Evolutionary conservation across 2,888 invertebrate species (phyloP).

Genomic region (Sipha maydis): DNA sequence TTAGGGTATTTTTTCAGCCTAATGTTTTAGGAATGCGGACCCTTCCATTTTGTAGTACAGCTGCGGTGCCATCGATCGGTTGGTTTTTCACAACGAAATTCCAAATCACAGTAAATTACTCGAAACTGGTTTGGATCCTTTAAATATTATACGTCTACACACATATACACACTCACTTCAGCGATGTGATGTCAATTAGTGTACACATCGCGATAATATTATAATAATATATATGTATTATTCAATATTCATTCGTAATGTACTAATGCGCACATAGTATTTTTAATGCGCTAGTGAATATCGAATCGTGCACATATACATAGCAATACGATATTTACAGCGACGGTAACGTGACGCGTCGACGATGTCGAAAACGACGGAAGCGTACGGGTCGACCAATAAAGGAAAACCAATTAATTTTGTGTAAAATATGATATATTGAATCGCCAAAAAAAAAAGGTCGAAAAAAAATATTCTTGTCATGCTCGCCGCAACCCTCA

Average conservation of each 20-base stretch:
- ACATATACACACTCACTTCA: background rate
- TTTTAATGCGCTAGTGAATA: background rate
- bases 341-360: background rate
- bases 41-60: background rate
- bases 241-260: background rate
- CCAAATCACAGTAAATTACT: constrained; percentile 41
- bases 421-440: background rate
- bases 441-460: background rate
- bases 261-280: background rate
- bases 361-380: background rate
- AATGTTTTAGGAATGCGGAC: constrained; percentile 1
- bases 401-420: constrained; percentile 48
- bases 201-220: background rate
- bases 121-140: constrained; percentile 31
- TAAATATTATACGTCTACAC: background rate
- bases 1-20: background rate
- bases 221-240: background rate
- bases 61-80: background rate
- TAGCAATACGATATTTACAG: background rate
- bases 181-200: constrained; percentile 29
- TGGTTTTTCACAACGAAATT: constrained; percentile 24
- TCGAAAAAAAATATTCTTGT: constrained; percentile 26
- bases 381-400: background rate
- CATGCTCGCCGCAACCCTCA: background rate
- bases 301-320: background rate